These are phyloP conservation scores for Dryadula phaetusa DNA, from an alignment of 2,888 invertebrate species.

Conservation along the genomic window DNA sequence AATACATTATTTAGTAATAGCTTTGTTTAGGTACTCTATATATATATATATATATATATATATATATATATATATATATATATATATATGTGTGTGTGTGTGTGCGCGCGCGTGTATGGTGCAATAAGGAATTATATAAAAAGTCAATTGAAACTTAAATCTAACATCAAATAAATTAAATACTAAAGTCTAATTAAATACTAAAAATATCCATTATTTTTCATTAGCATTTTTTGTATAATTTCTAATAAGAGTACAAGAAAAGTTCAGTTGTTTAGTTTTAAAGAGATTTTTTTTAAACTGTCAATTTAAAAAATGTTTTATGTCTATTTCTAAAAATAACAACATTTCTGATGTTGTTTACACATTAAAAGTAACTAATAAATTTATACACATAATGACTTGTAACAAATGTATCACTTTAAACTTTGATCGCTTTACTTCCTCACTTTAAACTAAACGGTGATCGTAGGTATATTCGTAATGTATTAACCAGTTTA, in stretches of 20 bases:
- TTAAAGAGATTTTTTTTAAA: too few relatives aligned
- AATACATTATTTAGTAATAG: not conserved
- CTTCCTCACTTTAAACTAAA: conserved; percentile 41
- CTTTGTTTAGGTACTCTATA: not conserved
- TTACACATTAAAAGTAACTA: not conserved
- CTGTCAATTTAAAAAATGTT: too few relatives aligned
- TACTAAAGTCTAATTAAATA: too few relatives aligned
- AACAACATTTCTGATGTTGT: not conserved
- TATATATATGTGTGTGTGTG: too few relatives aligned
- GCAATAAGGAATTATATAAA: not conserved
- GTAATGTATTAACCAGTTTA: conserved; percentile 11
- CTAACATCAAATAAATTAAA: too few relatives aligned
- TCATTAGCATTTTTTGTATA: too few relatives aligned
- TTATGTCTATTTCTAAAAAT: not conserved
- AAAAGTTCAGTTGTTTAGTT: too few relatives aligned
- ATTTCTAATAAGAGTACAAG: not conserved
- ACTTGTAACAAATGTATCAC: not conserved
- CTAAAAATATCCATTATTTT: too few relatives aligned
- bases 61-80: too few relatives aligned
- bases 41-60: not conserved
- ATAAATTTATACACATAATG: not conserved
- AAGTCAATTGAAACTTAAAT: not conserved
- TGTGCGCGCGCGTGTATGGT: too few relatives aligned
- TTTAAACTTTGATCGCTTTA: conserved; percentile 39
- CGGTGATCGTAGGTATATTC: conserved; percentile 17